Base-by-base conservation (phyloP, 1,140 invertebrate species). In the Macrotrachela quadricornifera region DNA sequence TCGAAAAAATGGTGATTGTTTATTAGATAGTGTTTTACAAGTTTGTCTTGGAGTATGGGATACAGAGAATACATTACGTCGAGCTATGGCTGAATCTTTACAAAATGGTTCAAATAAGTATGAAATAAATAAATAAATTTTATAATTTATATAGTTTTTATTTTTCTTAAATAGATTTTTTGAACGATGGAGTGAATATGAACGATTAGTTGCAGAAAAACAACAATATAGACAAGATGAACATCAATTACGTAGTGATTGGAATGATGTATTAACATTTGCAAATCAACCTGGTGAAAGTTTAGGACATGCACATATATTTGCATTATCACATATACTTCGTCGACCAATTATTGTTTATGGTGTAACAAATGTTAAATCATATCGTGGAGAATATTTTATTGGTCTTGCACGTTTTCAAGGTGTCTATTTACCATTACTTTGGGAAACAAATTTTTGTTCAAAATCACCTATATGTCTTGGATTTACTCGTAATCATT, bases 41-140 rank as follows among this genome's bases (percentile, higher is more conserved):
- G 83, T 86, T 1, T 87, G 85, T 9, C 94, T 85, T 83, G 88
- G 87, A 15, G 83, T 95, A 30, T 87, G 87, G 63, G 88, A 95
- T 72, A 72, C 83, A 36, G 83, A 88, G 62, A 90, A 90, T 71
- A 78, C 79, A 16, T 69, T 94, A 42, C 75, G 88, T 51, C 73
- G 80, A 57, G 82, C 85, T 10, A 74, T 94, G 45, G 78, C 83
- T 3, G 86, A 90, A 65, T 82, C 82, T 56, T 71, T 94, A 45
- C 21, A 30, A 30, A 30, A 30, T 30, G 21, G 21, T 30, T 30
- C 21, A 30, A 30, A 30, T 30, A 30, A 30, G 21, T 30, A 30
- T 30, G 21, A 30, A 8, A 30, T 4, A 30, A 4, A 30, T 4
- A 30, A 30, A 2, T 30, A 30, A 30, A 30, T 4, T 8, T 30